Percentiles rank a stretch among this genome's conserved stretches.
Conservation (phyloP, 2,113 vertebrate species). For the Silurus asotus region DNA sequence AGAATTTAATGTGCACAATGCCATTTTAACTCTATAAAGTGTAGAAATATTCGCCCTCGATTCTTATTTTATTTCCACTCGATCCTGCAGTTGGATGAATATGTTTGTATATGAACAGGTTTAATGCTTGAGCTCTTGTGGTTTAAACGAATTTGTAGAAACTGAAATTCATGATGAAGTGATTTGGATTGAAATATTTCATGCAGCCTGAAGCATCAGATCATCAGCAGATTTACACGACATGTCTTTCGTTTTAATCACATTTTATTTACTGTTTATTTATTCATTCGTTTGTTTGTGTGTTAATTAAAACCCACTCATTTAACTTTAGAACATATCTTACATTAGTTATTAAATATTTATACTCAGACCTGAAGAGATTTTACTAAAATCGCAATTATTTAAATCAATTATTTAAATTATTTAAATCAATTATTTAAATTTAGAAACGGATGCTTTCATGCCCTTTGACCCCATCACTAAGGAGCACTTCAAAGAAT, state of each 20-base stretch:
- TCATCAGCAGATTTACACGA: too few species aligned
- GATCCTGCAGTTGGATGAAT: not conserved
- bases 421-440: not conserved
- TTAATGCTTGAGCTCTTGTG: not conserved
- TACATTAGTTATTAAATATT: not conserved
- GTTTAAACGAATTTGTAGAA: not conserved
- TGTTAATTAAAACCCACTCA: not conserved
- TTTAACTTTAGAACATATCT: not conserved
- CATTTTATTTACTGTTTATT: too few species aligned
- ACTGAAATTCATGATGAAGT: not conserved
- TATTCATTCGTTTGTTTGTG: too few species aligned
- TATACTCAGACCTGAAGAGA: not conserved
- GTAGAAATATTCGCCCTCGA: not conserved
- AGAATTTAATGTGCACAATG: too few species aligned
- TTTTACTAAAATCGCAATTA: not conserved
- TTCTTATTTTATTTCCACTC: not conserved
- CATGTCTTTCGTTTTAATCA: too few species aligned
- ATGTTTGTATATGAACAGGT: not conserved
- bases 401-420: too few species aligned
- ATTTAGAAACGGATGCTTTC: not conserved
- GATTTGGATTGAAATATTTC: not conserved
- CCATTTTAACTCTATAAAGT: too few species aligned
- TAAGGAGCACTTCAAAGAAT: not conserved
- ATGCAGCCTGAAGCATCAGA: not conserved
- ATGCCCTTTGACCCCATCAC: conserved; percentile 5